Percentiles rank a stretch among this genome's conserved stretches.
Conservation (phyloP, 2,113 vertebrate species). For the Zeus faber region DNA sequence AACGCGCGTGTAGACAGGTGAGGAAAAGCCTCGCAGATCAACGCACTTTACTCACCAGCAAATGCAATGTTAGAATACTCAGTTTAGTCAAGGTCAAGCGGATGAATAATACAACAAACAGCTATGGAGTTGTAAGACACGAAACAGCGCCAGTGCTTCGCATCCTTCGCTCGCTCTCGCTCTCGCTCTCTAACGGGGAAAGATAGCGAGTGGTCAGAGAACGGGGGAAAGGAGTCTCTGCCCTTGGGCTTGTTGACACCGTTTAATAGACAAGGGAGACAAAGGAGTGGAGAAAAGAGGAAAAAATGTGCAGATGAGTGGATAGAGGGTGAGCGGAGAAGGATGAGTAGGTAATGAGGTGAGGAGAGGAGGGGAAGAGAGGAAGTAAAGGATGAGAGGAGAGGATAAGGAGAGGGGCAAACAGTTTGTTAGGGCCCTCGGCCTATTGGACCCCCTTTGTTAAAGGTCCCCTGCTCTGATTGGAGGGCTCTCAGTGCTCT, state of each 20-base stretch:
- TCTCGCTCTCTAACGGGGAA: too few species aligned
- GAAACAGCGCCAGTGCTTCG: too few species aligned
- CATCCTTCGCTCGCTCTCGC: too few species aligned
- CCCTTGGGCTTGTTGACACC: conserved; percentile 52
- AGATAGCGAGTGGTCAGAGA: conserved; percentile 11
- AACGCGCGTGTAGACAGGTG: too few species aligned
- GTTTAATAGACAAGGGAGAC: conserved; percentile 49
- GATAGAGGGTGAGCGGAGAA: conserved; percentile 36
- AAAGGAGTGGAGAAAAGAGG: conserved; percentile 32
- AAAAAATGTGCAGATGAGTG: conserved; percentile 40
- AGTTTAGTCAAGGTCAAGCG: too few species aligned
- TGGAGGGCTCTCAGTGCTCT: conserved; percentile 64
- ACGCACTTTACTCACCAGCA: too few species aligned
- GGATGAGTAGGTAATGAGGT: conserved; percentile 39
- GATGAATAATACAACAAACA: too few species aligned
- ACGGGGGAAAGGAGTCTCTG: conserved; percentile 35
- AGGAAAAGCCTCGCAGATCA: too few species aligned
- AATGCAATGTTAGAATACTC: too few species aligned
- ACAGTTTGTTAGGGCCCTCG: conserved; percentile 50
- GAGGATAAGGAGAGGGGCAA: conserved; percentile 43
- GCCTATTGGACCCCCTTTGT: conserved; percentile 57
- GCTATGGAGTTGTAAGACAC: too few species aligned
- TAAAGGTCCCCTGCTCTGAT: conserved; percentile 63
- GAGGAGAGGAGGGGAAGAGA: conserved; percentile 39
- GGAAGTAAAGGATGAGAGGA: conserved; percentile 34